Evolutionary conservation across 2,888 invertebrate genomes (phyloP).

Genomic region (Biston betularia): DNA sequence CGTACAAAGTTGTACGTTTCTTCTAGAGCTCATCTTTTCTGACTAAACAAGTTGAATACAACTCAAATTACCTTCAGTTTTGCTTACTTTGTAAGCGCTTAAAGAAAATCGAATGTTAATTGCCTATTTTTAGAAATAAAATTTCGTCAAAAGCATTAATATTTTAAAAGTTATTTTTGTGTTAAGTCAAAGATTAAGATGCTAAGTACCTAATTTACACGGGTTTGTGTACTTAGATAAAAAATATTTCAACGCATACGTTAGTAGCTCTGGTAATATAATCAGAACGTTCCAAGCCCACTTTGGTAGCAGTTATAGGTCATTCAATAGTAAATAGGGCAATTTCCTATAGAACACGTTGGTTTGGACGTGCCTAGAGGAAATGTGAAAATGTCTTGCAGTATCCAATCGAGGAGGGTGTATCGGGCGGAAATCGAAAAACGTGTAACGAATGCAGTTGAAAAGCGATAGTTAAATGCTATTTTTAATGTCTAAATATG

Average conservation of each 20-base stretch:
- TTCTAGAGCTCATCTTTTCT: neutral
- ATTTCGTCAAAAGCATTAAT: too few species aligned
- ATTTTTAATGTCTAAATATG: neutral
- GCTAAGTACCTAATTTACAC: too few species aligned
- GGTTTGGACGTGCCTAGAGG: neutral
- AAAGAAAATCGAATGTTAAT: neutral
- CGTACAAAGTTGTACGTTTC: neutral
- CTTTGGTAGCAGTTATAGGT: neutral
- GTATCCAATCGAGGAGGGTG: neutral
- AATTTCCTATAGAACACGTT: neutral
- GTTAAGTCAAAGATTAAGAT: too few species aligned
- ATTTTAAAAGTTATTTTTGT: too few species aligned
- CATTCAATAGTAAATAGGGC: neutral
- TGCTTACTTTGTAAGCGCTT: neutral
- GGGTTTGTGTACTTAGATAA: too few species aligned
- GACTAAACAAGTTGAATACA: neutral
- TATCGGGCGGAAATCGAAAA: conserved; percentile 5
- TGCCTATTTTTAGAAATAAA: too few species aligned
- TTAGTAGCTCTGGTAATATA: too few species aligned
- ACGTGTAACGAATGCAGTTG: neutral
- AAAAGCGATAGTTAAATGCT: neutral
- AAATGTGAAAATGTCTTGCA: neutral
- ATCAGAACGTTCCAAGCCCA: neutral
- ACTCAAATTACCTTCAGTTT: neutral
- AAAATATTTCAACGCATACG: too few species aligned